Evolutionary conservation across 2,113 vertebrate species (phyloP), one percentile per base, ranked within the genome.

Genomic region (Reinhardtius hippoglossoides): DNA sequence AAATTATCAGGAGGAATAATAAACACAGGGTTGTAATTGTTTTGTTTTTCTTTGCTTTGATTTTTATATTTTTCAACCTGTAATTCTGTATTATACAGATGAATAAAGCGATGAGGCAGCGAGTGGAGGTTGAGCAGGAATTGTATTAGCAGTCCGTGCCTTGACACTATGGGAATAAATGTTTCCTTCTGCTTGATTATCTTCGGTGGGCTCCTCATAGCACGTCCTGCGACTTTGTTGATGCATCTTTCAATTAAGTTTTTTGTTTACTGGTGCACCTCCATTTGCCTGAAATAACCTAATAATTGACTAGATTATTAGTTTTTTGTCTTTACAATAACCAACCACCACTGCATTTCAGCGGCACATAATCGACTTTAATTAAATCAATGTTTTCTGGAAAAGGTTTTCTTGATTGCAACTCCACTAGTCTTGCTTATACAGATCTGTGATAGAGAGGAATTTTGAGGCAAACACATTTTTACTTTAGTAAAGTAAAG

Each of bases 1-100:
- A 73, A 84, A 81, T 86, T 64, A 74, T 74, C 61, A 85, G 48
- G 50, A 77, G 74, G 64, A 44, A 67, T 81, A 78, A 87, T 68
- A 61, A 78, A 80, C 58, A 76, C 76, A 77, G 56, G 75, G 52
- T 68, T 86, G 55, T 86, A 82, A 89, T 87, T 89, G 75, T 83
- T 90, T 83, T 86, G 76, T 82, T 82, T 90, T 82, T 86, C 74
- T 82, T 82, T 67, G 23, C 35, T 37, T 5, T 48, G 44, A 72
- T 80, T 80, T 83, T 83, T 58, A 56, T 65, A 60, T 76, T 77
- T 67, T 71, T 80, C 37, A 66, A 65, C 16, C 27, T 48, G 65
- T 78, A 56, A 62, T 80, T 77, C 68, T 73, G 56, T 54, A 85
- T 89, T 76, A 80, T 52, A 60, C 65, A 59, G 70, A 87, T 89